phyloP scores from a whole-genome alignment of 2,888 invertebrate species.

The Siphlonurus alternatus region DNA sequence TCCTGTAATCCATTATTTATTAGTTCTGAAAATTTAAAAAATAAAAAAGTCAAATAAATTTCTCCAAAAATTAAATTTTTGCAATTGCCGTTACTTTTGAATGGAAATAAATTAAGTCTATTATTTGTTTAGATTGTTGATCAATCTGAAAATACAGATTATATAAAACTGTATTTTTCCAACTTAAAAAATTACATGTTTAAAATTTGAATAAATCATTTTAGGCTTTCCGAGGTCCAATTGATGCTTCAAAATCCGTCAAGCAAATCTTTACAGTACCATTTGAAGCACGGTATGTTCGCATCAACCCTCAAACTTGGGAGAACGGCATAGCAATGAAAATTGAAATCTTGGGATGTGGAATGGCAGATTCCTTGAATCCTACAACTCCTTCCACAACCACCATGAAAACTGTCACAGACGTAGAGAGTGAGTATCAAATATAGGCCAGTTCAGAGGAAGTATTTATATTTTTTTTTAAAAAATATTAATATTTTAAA shows the following conservation, averaged over 20 bases:
- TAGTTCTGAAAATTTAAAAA: too few relatives aligned
- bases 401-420: conserved; percentile 8
- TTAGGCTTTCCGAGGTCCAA: conserved; percentile 55
- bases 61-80: too few relatives aligned
- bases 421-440: conserved; percentile 6
- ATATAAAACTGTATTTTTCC: conserved; percentile 12
- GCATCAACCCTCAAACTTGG: conserved; percentile 61
- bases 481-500: neutral
- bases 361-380: conserved; percentile 20
- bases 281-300: conserved; percentile 53
- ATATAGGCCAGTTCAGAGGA: neutral
- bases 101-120: too few relatives aligned
- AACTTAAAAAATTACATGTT: neutral
- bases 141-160: too few relatives aligned
- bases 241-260: conserved; percentile 37
- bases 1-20: too few relatives aligned
- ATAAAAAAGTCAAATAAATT: too few relatives aligned
- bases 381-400: conserved; percentile 11
- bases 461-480: neutral
- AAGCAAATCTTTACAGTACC: conserved; percentile 50
- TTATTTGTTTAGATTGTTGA: too few relatives aligned
- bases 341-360: conserved; percentile 60
- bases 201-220: conserved; percentile 6
- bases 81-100: too few relatives aligned
- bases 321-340: conserved; percentile 46